phyloP scores from a whole-genome alignment of 2,888 invertebrate genomes.

The Orthosia gothica region DNA sequence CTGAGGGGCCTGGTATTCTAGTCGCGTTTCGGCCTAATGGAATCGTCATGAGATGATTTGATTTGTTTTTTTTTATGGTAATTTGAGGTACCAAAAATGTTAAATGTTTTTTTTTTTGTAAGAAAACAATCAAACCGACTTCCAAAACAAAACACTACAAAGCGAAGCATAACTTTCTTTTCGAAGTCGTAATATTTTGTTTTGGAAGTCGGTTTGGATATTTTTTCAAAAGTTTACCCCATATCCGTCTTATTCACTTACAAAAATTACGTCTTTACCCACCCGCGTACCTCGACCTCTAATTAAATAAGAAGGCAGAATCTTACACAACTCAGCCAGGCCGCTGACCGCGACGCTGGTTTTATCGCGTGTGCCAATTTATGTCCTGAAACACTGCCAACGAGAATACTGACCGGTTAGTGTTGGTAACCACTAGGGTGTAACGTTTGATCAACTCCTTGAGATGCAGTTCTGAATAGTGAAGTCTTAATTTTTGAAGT shows the following conservation, averaged over 20 bases:
- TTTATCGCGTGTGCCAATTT: constrained; percentile 62
- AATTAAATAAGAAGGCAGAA: constrained; percentile 58
- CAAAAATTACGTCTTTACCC: constrained; percentile 6
- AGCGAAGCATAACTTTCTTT: no score
- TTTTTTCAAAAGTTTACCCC: no score
- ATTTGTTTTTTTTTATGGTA: no score
- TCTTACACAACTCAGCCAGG: constrained; percentile 44
- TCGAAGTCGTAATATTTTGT: no score
- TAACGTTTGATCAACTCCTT: not conserved
- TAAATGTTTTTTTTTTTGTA: no score
- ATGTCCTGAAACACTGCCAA: constrained; percentile 59
- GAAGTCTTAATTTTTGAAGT: not conserved
- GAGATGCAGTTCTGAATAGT: not conserved
- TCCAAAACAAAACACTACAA: no score
- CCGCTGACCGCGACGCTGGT: constrained; percentile 45
- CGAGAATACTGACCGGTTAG: constrained; percentile 37
- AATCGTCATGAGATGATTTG: no score
- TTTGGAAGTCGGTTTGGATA: no score
- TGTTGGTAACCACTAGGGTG: constrained; percentile 12
- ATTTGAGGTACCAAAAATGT: no score
- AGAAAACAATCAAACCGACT: no score
- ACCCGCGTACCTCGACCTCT: constrained; percentile 15
- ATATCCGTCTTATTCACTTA: constrained; percentile 21
- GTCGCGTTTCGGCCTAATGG: no score
- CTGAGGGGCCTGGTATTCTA: no score